Evolutionary conservation across 2,888 invertebrate species (phyloP), one percentile per base, ranked within the genome.

Genomic region (Teinopalpus imperialis): DNA sequence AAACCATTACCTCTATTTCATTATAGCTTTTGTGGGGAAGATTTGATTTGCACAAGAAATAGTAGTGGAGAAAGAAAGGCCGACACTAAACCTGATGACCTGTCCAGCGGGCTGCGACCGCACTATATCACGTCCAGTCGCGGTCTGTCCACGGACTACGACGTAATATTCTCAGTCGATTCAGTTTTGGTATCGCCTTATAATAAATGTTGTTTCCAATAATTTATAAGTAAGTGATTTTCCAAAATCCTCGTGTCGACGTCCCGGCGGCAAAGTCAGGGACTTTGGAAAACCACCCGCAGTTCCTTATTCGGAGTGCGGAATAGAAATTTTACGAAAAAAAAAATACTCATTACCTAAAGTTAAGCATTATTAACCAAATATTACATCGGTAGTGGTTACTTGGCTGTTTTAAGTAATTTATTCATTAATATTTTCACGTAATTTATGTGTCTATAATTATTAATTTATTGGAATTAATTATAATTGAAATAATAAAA

Each of bases 371-470:
- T 81, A 81, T 69, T 85, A 86, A 83, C 79, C 86, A 74, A 76
- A 80, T 81, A 83, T 85, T 82, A 87, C 83, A 82, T 82, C 77
- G 52, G 80, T 81, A 81, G 87, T 75, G 69, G 81, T 85, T 87
- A 81, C 77, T 81, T 86, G 86, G 81, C 85, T 87, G 85, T 85
- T 87, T 85, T 81, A 80, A 65, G 78, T 85, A 85, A 81, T 81
- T 78, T 75, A 81, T 80, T 81, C 66, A 81, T 76, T 81, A 74
- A 83, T 86, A 81, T 81, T 88, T 88, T 83, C 83, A 76, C 78
- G 85, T 88, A 81, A 85, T 80, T 87, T 88, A 81, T 83, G 87
- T 88, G 88, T 86, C 88, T 88, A 85, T 81, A 80, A 78, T 81
- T 82, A 81, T 87, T 86, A 81, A 80, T 83, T 85, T 86, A 86